A percentile compares a stretch with the other conserved stretches of the same genome.
Conservation (phyloP, 2,113 vertebrate genomes). For the Paratilapia polleni region DNA sequence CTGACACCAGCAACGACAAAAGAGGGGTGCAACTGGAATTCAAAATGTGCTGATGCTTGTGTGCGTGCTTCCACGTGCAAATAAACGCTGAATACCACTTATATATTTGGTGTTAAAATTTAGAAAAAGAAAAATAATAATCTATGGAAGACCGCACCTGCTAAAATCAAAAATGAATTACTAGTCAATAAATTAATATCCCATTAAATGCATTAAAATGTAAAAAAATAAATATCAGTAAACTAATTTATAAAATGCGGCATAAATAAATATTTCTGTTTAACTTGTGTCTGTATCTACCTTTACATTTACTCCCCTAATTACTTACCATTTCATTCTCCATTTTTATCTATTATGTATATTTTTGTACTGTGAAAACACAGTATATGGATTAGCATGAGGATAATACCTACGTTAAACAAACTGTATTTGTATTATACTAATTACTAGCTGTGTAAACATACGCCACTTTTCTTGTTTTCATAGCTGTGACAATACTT, state of each 20-base stretch:
- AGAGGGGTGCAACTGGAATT: neutral
- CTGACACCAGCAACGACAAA: constrained; percentile 44
- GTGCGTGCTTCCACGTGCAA: neutral
- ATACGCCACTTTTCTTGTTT: neutral
- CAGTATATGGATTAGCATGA: neutral
- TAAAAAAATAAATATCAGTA: too few species aligned
- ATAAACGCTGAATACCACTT: neutral
- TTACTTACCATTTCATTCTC: too few species aligned
- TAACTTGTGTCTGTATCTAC: too few species aligned
- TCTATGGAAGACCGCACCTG: neutral
- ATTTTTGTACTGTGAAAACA: neutral
- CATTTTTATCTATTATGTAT: too few species aligned
- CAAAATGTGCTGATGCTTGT: neutral
- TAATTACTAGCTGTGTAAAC: neutral
- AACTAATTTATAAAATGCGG: too few species aligned
- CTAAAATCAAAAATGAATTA: neutral
- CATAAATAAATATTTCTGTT: too few species aligned
- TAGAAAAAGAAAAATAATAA: neutral
- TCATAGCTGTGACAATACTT: neutral
- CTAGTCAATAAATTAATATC: too few species aligned
- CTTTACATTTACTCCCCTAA: too few species aligned
- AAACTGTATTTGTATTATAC: neutral
- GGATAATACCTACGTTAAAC: neutral
- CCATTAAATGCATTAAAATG: too few species aligned
- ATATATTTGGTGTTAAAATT: neutral